Conservation (phyloP, 2,888 invertebrate genomes). For the Steromphala cineraria region DNA sequence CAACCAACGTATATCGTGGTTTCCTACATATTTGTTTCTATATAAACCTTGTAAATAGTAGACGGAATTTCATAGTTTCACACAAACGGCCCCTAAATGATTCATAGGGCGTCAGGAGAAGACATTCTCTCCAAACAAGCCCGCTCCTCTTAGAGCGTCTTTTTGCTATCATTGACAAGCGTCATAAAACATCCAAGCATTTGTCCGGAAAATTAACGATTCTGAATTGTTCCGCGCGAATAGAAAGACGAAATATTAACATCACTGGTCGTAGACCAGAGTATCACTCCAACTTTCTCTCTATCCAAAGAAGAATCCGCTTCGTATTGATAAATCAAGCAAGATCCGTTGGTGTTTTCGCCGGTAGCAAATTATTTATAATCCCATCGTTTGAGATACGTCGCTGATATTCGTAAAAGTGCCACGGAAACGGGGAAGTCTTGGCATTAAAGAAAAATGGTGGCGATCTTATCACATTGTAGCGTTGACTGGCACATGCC, state of each 20-base stretch:
- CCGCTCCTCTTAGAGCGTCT: neutral
- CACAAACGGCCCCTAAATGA: neutral
- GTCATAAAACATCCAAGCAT: conserved; percentile 2
- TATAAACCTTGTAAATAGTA: neutral
- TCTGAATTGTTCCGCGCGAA: neutral
- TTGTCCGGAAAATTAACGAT: conserved; percentile 5
- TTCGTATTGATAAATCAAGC: neutral
- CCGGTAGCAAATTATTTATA: neutral
- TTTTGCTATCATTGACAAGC: neutral
- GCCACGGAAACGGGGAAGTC: too few relatives aligned
- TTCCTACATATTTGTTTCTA: neutral
- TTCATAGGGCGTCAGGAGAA: neutral
- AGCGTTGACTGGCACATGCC: neutral
- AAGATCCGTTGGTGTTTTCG: neutral
- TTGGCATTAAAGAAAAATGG: neutral
- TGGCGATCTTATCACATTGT: neutral
- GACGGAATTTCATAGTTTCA: neutral
- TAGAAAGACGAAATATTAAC: neutral
- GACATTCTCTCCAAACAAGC: neutral
- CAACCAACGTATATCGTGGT: neutral
- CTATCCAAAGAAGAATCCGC: neutral
- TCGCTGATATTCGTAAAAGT: neutral
- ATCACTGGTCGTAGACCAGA: neutral
- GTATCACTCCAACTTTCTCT: neutral
- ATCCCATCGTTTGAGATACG: neutral